Base-by-base conservation (phyloP, 2,888 invertebrate species). In the Eristalis pertinax region DNA sequence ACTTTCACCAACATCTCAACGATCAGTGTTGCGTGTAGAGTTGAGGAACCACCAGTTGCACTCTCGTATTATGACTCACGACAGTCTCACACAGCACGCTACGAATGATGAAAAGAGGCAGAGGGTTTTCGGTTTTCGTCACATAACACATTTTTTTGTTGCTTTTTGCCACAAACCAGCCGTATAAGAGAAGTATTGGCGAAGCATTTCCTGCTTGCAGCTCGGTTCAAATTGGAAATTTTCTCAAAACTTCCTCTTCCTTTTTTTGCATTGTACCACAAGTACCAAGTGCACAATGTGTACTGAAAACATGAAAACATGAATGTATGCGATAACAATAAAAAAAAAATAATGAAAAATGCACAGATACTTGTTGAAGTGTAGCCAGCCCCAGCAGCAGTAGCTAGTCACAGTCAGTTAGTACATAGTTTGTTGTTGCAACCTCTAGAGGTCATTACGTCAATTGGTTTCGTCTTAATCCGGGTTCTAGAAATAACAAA, bases 401-500 rank as follows among this genome's bases (percentile, higher is more conserved):
- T 8, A 19, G 50, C 10, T 2, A 50, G 19, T 50, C 50, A 50
- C 50, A 50, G 43, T 50, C 43, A 19, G 43, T 50, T n/a, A 50
- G 43, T 50, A 43, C 15, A 43, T 7, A 50, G 50, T 50, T 78
- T 86, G 86, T 82, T 86, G 63, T 79, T 86, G 86, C 86, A 82
- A 86, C 86, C 86, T 86, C 75, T 86, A 86, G 86, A 78, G 86
- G 86, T 86, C 86, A 86, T 86, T 82, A 86, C 86, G 86, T 86
- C 86, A 86, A 86, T 86, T 82, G 86, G 78, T 72, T 58, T 62
- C 74, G 67, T 68, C 68, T 86, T 86, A 83, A 86, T 86, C 86
- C 86, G 86, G 86, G 82, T 86, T 86, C 86, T 83, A 74, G 41
- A 50, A 50, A 69, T 82, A 77, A 68, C 65, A 41, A 70, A 72